These are phyloP conservation scores for Drosophila biarmipes DNA, from an alignment of 1,140 invertebrate genomes.

Conservation along the genomic window DNA sequence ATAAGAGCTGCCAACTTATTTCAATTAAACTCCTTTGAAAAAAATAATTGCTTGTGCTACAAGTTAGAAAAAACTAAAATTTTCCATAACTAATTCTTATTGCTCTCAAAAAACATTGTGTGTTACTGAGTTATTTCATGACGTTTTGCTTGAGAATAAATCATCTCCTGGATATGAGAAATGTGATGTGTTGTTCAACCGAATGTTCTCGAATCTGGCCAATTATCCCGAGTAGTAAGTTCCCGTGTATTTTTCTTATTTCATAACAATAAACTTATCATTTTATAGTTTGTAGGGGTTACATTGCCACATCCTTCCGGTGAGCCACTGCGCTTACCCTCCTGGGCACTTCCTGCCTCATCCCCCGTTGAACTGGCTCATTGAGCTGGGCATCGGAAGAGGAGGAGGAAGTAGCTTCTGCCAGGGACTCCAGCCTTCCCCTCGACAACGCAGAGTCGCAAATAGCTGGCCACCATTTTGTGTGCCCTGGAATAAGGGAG, in stretches of 20 bases:
- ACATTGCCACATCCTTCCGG: too few relatives aligned
- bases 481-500: slow-evolving; percentile 21
- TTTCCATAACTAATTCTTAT: background rate
- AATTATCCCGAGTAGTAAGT: background rate
- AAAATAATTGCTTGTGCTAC: background rate
- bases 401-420: slow-evolving; percentile 18
- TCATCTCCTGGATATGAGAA: too few relatives aligned
- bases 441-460: slow-evolving; percentile 13
- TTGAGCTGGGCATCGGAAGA: slow-evolving; percentile 9
- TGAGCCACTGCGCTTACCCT: slow-evolving; percentile 2
- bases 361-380: slow-evolving; percentile 12
- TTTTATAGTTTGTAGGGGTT: too few relatives aligned
- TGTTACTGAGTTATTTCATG: background rate
- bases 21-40: background rate
- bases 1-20: background rate
- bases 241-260: background rate
- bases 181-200: too few relatives aligned
- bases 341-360: background rate
- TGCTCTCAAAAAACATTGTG: too few relatives aligned
- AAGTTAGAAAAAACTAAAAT: background rate
- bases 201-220: background rate
- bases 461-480: slow-evolving; percentile 61
- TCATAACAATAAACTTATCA: background rate
- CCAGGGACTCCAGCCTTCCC: background rate
- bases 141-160: too few relatives aligned